Percentiles rank a stretch among this genome's conserved stretches.
Conservation (phyloP, 2,888 invertebrate genomes). For the Lasioglossum villosulum region DNA sequence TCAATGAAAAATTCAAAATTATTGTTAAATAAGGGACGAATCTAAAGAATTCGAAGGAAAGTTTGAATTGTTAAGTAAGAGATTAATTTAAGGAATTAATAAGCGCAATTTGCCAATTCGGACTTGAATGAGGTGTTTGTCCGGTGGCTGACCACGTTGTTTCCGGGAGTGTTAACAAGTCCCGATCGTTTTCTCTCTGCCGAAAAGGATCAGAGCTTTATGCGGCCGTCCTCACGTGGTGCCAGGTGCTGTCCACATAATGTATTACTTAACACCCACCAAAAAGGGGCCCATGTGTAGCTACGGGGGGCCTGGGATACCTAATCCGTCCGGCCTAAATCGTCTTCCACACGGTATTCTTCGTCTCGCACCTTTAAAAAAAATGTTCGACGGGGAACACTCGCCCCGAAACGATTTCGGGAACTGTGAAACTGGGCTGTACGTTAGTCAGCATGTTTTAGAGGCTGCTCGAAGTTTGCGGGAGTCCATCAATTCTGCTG, state of each 20-base stretch:
- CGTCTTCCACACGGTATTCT: conserved; percentile 49
- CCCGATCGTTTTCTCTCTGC: conserved; percentile 64
- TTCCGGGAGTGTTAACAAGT: conserved; percentile 76
- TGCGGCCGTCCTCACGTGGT: conserved; percentile 67
- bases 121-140: conserved; percentile 55
- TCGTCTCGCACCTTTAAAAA: conserved; percentile 29
- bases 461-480: neutral
- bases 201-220: conserved; percentile 68
- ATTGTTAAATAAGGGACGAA: neutral
- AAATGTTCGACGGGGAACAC: conserved; percentile 1
- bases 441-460: conserved; percentile 40
- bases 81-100: neutral
- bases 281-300: conserved; percentile 64
- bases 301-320: conserved; percentile 61
- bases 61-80: neutral
- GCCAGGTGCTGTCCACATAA: conserved; percentile 80
- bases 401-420: conserved; percentile 21
- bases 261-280: conserved; percentile 82
- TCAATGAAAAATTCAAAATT: neutral
- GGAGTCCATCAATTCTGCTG: neutral
- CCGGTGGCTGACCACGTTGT: conserved; percentile 58
- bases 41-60: neutral
- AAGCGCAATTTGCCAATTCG: conserved; percentile 35
- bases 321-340: conserved; percentile 62
- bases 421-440: conserved; percentile 13